These are phyloP conservation scores for Agapornis roseicollis DNA, from an alignment of 2,113 vertebrate genomes.

Conservation along the genomic window DNA sequence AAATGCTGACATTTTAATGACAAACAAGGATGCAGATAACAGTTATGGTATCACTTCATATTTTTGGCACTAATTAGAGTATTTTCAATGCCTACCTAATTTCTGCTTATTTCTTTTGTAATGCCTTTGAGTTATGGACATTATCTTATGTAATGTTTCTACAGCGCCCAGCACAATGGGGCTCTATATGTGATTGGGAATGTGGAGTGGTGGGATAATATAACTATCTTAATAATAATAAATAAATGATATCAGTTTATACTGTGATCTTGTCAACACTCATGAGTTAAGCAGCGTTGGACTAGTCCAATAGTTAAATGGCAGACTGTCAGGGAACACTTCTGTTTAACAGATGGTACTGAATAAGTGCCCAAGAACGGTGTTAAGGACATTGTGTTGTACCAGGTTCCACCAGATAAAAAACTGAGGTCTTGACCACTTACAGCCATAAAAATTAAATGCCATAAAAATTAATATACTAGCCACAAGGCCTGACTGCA, in stretches of 20 bases:
- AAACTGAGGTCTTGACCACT: constrained; percentile 34
- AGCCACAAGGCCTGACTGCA: background rate
- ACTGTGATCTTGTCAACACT: background rate
- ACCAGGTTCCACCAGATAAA: background rate
- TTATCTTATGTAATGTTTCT: background rate
- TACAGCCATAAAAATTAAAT: constrained; percentile 5
- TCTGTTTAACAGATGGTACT: constrained; percentile 35
- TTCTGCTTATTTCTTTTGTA: background rate
- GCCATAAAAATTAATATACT: background rate
- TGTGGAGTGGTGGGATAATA: background rate
- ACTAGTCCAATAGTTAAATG: background rate
- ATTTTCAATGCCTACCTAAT: background rate
- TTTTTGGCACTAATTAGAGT: background rate
- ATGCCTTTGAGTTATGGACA: background rate
- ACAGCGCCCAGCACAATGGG: background rate
- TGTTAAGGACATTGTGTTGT: background rate
- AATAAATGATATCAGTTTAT: background rate
- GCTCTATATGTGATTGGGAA: background rate
- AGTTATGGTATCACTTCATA: background rate
- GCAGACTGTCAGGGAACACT: constrained; percentile 36
- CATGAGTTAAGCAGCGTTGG: background rate
- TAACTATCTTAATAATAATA: background rate
- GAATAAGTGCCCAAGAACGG: background rate
- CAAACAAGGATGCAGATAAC: background rate
- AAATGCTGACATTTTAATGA: constrained; percentile 21